Evolutionary conservation across 2,113 vertebrate genomes (phyloP), one percentile per base, ranked within the genome.

Genomic region (Siniperca knerii): DNA sequence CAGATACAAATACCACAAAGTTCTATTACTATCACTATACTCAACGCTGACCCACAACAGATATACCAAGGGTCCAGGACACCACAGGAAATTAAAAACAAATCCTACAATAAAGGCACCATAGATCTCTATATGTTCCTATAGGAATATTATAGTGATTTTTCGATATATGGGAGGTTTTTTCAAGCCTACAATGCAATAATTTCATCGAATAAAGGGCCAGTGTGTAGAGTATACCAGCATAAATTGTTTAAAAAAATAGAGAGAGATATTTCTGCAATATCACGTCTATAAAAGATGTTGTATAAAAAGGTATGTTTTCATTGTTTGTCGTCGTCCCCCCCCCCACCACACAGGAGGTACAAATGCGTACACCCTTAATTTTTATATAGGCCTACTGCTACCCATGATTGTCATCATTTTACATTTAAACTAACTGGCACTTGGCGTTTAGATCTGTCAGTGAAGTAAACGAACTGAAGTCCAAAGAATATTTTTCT

Each of bases 401-500:
- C 92, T 90, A 81, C 78, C 75, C 91, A 94, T 92, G 93, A 94
- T 94, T 93, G 90, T 91, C 90, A 85, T 91, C 87, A 70, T 89
- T 95, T 94, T 93, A 92, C 95, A 96, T 94, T 95, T 8, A 75
- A 77, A 77, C 83, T 85, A 89, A 94, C 94, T 96, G 96, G 96
- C 95, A 95, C 95, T 79, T 93, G 94, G 96, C 89, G 91, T 93
- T 94, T 90, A 85, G 79, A 94, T 93, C 94, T 95, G 93, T 94
- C 94, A 96, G 94, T 87, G 93, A 94, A 92, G 83, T 92, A 95
- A 94, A 90, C 95, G 89, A 88, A 96, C 96, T 98, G 94, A 97
- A 98, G 97, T 98, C 98, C 97, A 99, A 99, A 99, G 98, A 99
- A 96, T 98, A 92, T 97, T 97, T 93, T 95, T 97, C 97, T 98